These are phyloP conservation scores for Spizella passerina DNA, from an alignment of 2,797 vertebrate species.

Conservation along the genomic window DNA sequence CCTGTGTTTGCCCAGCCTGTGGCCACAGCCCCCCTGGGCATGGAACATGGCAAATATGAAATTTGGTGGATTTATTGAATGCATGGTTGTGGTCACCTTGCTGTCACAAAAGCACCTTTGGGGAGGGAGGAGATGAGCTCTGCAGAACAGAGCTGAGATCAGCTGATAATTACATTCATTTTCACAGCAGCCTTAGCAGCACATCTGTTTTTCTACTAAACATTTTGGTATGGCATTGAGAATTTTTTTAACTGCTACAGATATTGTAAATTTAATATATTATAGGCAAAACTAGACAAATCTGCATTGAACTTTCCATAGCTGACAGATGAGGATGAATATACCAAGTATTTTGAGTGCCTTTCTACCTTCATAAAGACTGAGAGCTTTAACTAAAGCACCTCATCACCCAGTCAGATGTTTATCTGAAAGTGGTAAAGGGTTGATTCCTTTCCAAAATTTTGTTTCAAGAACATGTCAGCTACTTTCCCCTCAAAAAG, in stretches of 20 bases:
- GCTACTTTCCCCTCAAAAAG: slow-evolving; percentile 65
- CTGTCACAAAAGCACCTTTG: not conserved
- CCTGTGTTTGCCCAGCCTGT: not conserved
- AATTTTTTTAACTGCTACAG: slow-evolving; percentile 12
- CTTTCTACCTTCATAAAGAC: slow-evolving; percentile 72
- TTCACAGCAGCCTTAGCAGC: slow-evolving; percentile 41
- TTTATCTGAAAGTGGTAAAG: slow-evolving; percentile 11
- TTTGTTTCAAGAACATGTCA: slow-evolving; percentile 48
- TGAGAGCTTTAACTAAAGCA: slow-evolving; percentile 75
- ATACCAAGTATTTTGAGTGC: slow-evolving; percentile 71
- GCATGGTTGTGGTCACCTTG: not conserved
- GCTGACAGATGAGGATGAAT: slow-evolving; percentile 50
- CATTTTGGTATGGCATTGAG: slow-evolving; percentile 31
- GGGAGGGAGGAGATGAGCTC: not conserved
- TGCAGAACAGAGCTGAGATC: not conserved
- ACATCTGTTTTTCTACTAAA: slow-evolving; percentile 18
- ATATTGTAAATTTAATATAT: slow-evolving; percentile 39
- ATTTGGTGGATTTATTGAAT: not conserved
- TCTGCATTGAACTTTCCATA: slow-evolving; percentile 12
- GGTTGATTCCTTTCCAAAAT: slow-evolving; percentile 47
- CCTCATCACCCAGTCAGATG: slow-evolving; percentile 26
- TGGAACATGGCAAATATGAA: not conserved
- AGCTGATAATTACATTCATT: not conserved
- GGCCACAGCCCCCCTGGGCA: not conserved
- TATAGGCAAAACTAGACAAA: slow-evolving; percentile 25